Conservation (phyloP, 2,113 vertebrate species). For the Trinectes maculatus region DNA sequence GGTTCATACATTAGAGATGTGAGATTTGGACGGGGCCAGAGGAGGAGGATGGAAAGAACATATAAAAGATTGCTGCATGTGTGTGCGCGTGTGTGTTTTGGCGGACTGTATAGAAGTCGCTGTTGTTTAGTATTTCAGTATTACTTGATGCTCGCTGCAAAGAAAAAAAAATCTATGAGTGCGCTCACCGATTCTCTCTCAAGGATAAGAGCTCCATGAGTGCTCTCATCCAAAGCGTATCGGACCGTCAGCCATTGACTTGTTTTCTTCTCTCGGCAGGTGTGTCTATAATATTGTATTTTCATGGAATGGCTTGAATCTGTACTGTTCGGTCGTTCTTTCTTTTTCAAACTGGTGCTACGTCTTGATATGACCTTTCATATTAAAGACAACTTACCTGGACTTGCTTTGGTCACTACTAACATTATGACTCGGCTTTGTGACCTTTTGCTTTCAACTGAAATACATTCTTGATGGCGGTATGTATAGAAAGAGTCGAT, state of each 20-base stretch:
- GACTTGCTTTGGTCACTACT: not conserved
- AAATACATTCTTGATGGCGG: slow-evolving; percentile 13
- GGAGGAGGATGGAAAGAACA: slow-evolving; percentile 57
- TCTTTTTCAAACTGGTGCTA: slow-evolving; percentile 27
- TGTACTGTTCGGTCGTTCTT: not conserved
- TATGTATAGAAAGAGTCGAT: slow-evolving; percentile 17
- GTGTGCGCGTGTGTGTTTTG: slow-evolving; percentile 34
- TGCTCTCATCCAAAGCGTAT: slow-evolving; percentile 33
- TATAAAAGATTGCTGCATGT: slow-evolving; percentile 32
- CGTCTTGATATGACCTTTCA: slow-evolving; percentile 17
- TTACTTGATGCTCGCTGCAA: slow-evolving; percentile 34
- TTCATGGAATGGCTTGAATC: slow-evolving; percentile 33
- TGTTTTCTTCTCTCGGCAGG: slow-evolving; percentile 50
- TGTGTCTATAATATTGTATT: slow-evolving; percentile 39
- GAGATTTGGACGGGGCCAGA: slow-evolving; percentile 46
- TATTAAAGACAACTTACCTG: not conserved
- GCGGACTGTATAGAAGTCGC: slow-evolving; percentile 40
- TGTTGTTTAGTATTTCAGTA: slow-evolving; percentile 58
- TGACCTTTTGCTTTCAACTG: slow-evolving; percentile 49
- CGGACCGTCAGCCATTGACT: slow-evolving; percentile 52
- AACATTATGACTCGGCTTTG: slow-evolving; percentile 21
- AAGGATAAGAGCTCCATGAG: slow-evolving; percentile 45
- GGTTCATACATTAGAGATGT: slow-evolving; percentile 82
- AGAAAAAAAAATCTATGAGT: slow-evolving; percentile 33
- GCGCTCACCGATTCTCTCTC: slow-evolving; percentile 49